phyloP scores from a whole-genome alignment of 2,113 vertebrate species.

The Plotosus lineatus region DNA sequence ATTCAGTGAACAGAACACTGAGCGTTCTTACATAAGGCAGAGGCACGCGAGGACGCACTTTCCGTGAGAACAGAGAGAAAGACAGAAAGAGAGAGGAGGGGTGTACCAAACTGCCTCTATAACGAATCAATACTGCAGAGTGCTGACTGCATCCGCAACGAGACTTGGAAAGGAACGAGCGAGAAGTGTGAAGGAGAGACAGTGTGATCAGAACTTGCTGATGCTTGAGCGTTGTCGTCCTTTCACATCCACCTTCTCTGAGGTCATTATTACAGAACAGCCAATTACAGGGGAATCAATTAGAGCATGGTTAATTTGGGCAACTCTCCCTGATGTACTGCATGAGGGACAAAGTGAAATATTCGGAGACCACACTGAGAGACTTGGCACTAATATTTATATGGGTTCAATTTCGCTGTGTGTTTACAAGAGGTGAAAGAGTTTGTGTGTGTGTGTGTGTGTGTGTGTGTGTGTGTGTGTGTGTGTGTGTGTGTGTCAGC shows the following conservation, averaged over 20 bases:
- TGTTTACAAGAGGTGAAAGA: neutral
- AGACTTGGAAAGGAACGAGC: slow-evolving; percentile 50
- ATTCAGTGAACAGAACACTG: slow-evolving; percentile 67
- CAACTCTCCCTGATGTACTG: neutral
- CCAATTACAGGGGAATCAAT: neutral
- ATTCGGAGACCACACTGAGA: neutral
- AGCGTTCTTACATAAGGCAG: slow-evolving; percentile 72
- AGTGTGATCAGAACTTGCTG: slow-evolving; percentile 42
- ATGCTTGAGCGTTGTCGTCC: neutral
- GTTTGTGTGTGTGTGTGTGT: slow-evolving; percentile 20
- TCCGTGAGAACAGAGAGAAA: slow-evolving; percentile 49
- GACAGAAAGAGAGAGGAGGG: slow-evolving; percentile 37
- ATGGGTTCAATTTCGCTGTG: slow-evolving; percentile 5
- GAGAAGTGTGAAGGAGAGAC: slow-evolving; percentile 40
- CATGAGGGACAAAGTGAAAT: neutral
- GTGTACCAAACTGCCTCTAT: slow-evolving; percentile 57
- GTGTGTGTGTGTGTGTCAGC: slow-evolving; percentile 9
- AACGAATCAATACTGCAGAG: slow-evolving; percentile 76
- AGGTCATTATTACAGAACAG: slow-evolving; percentile 2
- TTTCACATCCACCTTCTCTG: neutral
- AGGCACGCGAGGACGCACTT: slow-evolving; percentile 76
- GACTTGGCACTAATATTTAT: neutral
- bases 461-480: slow-evolving; percentile 17
- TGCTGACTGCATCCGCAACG: slow-evolving; percentile 45
- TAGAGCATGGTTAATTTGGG: neutral